Evolutionary conservation across 2,113 vertebrate genomes (phyloP).

Genomic region (Melospiza georgiana): DNA sequence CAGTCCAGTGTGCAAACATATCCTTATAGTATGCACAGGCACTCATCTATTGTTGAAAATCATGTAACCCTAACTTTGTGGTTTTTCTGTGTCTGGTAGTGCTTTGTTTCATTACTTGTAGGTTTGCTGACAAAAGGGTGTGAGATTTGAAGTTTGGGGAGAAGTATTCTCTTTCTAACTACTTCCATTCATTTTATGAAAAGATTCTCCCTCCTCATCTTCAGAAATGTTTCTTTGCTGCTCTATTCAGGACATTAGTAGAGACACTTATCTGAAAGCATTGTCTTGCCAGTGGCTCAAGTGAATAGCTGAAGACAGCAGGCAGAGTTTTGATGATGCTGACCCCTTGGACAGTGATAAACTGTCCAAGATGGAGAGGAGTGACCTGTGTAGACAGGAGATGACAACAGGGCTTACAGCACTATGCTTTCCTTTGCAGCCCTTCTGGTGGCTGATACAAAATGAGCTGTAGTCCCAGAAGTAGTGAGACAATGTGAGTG

Average conservation of each 20-base stretch:
- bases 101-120: not conserved
- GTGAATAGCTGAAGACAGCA: constrained; percentile 1
- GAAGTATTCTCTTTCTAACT: not conserved
- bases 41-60: not conserved
- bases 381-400: not conserved
- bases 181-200: not conserved
- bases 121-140: not conserved
- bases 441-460: constrained; percentile 4
- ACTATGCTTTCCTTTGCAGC: not conserved
- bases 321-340: not conserved
- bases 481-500: not conserved
- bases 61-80: not conserved
- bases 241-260: not conserved
- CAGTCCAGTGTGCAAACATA: not conserved
- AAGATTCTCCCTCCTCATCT: not conserved
- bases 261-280: not conserved
- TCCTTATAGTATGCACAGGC: not conserved
- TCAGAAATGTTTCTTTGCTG: not conserved
- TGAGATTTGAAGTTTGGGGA: not conserved
- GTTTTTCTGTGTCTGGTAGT: not conserved
- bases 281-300: not conserved
- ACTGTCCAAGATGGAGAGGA: not conserved
- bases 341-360: not conserved
- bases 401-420: not conserved
- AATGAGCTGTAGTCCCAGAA: not conserved